Evolutionary conservation across 2,113 vertebrate species (phyloP), one percentile per base, ranked within the genome.

Genomic region (Diphyllodes magnificus): DNA sequence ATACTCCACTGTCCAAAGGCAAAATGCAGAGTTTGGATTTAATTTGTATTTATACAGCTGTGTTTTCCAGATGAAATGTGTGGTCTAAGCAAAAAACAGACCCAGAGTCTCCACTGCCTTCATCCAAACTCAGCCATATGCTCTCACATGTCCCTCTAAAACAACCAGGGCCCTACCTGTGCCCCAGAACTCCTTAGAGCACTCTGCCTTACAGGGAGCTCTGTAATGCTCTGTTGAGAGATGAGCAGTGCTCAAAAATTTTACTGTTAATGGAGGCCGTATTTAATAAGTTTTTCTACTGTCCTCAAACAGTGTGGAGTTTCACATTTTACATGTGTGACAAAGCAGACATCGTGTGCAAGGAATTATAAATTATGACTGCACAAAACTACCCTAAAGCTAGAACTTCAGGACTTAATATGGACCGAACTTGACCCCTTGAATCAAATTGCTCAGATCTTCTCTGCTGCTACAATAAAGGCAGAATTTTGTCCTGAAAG

Each of bases 381-480:
- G 72, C n/a, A 78, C 44, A 71, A 19, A 86, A 68, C 18, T 28
- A 61, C 25, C 40, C 49, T 37, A 77, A 86, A 86, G 27, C 27
- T 33, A 77, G 19, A 75, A 25, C 9, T 59, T 57, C 30, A 53
- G n/a, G n/a, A n/a, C 3, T 82, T 14, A 20, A 40, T 20, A 47
- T 0, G 0, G 63, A 71, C 28, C 2, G 3, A 76, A 89, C 61
- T 0, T 60, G 45, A 85, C 4, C 24, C 23, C 35, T 66, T 51
- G 13, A 84, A 69, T 73, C 37, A 72, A 88, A 45, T 25, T 30
- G 33, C 19, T 89, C 47, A 56, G 14, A 91, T 54, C 17, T 50
- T 11, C 56, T 73, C 25, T 88, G 21, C 16, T 77, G 40, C 49
- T 81, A 85, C 90, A 91, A 80, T 86, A 80, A 90, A 86, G 47